These are phyloP conservation scores for Pholis gunnellus DNA, from an alignment of 2,113 vertebrate species.

Conservation along the genomic window DNA sequence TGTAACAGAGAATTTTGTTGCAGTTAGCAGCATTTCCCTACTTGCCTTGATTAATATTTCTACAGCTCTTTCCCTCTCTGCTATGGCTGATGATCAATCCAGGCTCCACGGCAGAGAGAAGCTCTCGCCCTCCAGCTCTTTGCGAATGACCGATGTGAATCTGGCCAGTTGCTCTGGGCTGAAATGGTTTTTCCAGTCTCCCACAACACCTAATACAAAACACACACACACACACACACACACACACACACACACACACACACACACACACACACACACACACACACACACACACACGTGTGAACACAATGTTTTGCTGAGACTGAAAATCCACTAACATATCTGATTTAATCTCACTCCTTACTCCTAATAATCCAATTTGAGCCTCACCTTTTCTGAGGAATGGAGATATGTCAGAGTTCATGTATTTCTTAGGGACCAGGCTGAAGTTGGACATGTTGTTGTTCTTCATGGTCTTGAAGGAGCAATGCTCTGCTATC, in stretches of 20 bases:
- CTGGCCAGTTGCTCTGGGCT: conserved; percentile 75
- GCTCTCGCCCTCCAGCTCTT: conserved; percentile 78
- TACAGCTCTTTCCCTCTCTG: not conserved
- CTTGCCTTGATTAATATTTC: not conserved
- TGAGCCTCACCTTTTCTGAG: conserved; percentile 82
- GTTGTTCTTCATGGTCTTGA: conserved; percentile 84
- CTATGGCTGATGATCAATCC: conserved; percentile 29
- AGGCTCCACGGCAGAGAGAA: conserved; percentile 78
- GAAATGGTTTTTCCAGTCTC: conserved; percentile 88
- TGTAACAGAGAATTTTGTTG: not conserved
- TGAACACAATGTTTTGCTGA: too few relatives aligned
- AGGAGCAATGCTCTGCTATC: conserved; percentile 79
- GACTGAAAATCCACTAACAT: not conserved
- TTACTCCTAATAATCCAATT: not conserved
- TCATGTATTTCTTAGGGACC: conserved; percentile 56
- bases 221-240: conserved; percentile 44
- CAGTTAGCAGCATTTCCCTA: not conserved
- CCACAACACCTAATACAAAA: conserved; percentile 77
- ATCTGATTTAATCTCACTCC: not conserved
- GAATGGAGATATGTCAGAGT: conserved; percentile 69
- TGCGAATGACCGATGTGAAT: conserved; percentile 76
- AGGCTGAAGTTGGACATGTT: conserved; percentile 83
- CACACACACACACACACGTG: conserved; percentile 36
- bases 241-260: conserved; percentile 14
- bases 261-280: conserved; percentile 42